Evolutionary conservation across 1,140 invertebrate species (phyloP).

Genomic region (Calliopsis andreniformis): DNA sequence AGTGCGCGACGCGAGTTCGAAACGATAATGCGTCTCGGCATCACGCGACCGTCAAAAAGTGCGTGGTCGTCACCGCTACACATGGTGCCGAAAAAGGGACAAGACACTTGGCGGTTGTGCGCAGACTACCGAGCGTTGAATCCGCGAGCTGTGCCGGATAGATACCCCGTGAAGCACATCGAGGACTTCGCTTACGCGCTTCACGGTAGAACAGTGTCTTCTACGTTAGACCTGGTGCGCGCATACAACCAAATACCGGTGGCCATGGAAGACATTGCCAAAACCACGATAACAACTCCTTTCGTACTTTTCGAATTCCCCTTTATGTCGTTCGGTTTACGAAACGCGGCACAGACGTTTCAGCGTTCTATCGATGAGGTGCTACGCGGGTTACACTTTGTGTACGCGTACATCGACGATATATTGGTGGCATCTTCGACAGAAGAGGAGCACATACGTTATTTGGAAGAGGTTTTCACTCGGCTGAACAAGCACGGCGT

Average conservation of each 20-base stretch:
- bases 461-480: neutral
- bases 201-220: neutral
- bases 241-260: too few relatives aligned
- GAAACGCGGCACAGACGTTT: neutral
- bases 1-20: too few relatives aligned
- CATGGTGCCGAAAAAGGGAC: too few relatives aligned
- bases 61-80: neutral
- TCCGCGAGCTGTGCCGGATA: slow-evolving; percentile 65
- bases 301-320: too few relatives aligned
- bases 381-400: neutral
- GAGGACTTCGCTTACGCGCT: neutral
- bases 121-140: slow-evolving; percentile 71
- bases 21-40: slow-evolving; percentile 62
- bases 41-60: slow-evolving; percentile 61
- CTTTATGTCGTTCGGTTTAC: too few relatives aligned
- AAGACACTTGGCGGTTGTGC: neutral
- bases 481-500: neutral
- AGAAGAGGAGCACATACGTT: neutral
- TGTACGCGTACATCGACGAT: too few relatives aligned
- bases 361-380: neutral
- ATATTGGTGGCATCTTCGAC: neutral
- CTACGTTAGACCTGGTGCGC: too few relatives aligned
- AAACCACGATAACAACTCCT: neutral
- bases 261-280: neutral
- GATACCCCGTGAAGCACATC: too few relatives aligned